Percentiles rank a stretch among this genome's conserved stretches.
Evolutionary conservation across 2,797 vertebrate genomes (phyloP).

Genomic region (Xiphorhynchus erythropygius): DNA sequence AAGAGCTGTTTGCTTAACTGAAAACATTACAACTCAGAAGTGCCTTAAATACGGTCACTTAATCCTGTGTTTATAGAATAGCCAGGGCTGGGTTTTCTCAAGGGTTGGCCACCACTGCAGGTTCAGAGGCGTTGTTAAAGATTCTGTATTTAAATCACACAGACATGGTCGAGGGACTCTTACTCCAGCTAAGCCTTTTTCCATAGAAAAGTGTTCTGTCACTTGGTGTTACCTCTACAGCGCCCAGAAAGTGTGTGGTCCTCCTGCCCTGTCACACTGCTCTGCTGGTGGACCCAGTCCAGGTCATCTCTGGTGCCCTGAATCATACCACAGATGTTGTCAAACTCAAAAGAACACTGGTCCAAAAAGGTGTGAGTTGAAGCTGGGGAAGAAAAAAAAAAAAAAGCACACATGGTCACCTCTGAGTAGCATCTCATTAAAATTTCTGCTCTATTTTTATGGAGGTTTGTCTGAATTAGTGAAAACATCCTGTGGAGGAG

Average conservation of each 20-base stretch:
- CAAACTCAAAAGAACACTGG: slow-evolving; percentile 87
- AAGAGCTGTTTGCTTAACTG: neutral
- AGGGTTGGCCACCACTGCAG: neutral
- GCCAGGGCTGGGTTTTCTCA: neutral
- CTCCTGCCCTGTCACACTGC: slow-evolving; percentile 42
- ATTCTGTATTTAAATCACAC: neutral
- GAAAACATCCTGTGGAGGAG: neutral
- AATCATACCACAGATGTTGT: slow-evolving; percentile 92
- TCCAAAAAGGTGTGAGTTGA: slow-evolving; percentile 87
- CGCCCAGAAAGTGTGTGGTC: slow-evolving; percentile 85
- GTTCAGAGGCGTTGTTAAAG: neutral
- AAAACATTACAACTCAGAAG: neutral
- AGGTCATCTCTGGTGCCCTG: slow-evolving; percentile 80
- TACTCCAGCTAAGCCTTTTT: neutral
- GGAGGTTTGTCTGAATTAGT: fast-evolving
- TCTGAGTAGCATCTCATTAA: neutral
- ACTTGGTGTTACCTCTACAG: slow-evolving; percentile 79
- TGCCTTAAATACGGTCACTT: neutral
- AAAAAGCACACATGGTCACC: neutral
- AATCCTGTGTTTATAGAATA: neutral
- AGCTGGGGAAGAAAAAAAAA: slow-evolving; percentile 65
- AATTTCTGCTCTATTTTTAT: neutral
- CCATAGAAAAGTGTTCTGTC: neutral
- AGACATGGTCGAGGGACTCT: neutral
- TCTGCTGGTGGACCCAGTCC: slow-evolving; percentile 82